Base-by-base conservation (phyloP, 2,113 vertebrate species). In the Anarhynchus alexandrinus region DNA sequence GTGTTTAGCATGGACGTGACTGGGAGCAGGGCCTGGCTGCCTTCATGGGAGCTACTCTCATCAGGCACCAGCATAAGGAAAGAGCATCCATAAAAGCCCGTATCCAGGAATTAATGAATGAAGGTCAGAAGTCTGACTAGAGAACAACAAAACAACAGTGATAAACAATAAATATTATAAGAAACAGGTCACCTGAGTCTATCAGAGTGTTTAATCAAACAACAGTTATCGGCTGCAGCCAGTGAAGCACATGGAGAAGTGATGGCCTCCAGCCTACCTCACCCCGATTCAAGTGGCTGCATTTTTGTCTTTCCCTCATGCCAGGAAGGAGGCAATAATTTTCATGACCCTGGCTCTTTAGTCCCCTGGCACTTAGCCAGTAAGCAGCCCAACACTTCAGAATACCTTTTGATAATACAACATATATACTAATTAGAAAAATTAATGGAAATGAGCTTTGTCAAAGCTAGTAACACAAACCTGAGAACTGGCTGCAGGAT, bases 251-350 rank as follows among this genome's bases (percentile, higher is more conserved):
- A 2, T 30, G 47, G 66, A 40, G 54, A 43, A 88, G 51, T 1
- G 43, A 58, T 12, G 61, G 57, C 32, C 67, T 73, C 23, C 11
- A 87, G 51, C 67, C 64, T 32, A n/a, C 49, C 38, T 30, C n/a
- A 14, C 29, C 18, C 8, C 0, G 1, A 36, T 12, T 36, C 43
- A 16, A 58, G 19, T 1, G 1, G 55, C 49, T 45, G 30, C 21
- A 2, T 30, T 72, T 61, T 29, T 66, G 43, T 51, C 32, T 54
- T 49, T 58, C 71, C 40, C 36, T 43, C 38, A 6, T 0, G 1
- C 42, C 71, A 66, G 43, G 74, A 79, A 88, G 42, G 61, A 61
- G 66, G 82, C 87, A 88, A 25, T 26, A 36, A 83, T 21, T 74
- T 73, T 57, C 19, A 4, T 55, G 88, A 66, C 45, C 71, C 69